Evolutionary conservation across 2,113 vertebrate species (phyloP).

Genomic region (Pterocles orientalis): DNA sequence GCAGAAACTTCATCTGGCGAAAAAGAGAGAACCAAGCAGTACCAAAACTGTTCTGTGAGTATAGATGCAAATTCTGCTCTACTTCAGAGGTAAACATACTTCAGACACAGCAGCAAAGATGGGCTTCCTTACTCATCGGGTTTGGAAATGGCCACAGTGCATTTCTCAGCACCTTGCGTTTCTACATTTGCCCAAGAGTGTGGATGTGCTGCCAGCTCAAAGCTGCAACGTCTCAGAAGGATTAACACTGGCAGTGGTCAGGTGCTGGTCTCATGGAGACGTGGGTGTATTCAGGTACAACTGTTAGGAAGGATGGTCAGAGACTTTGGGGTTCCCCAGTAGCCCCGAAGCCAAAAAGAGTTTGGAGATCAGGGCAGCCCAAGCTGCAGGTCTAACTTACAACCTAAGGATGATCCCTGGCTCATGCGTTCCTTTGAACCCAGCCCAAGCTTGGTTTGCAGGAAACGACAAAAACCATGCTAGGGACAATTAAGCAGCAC

Average conservation of each 20-base stretch:
- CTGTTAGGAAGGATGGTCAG: rapidly evolving
- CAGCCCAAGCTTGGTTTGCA: neutral
- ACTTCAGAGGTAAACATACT: rapidly evolving
- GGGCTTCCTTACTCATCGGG: neutral
- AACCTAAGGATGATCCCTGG: neutral
- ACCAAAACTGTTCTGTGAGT: neutral
- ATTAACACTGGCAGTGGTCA: neutral
- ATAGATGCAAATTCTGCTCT: neutral
- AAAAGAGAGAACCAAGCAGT: neutral
- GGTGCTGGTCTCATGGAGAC: rapidly evolving
- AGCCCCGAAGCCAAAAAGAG: neutral
- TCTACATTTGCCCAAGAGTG: rapidly evolving
- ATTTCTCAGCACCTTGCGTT: neutral
- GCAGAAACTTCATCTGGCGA: neutral
- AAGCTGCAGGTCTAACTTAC: neutral
- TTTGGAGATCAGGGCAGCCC: neutral
- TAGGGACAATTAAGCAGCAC: neutral
- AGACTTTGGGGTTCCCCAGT: rapidly evolving
- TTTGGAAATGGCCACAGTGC: neutral
- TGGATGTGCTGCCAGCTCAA: neutral
- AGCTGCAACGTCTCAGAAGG: neutral
- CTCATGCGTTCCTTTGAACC: neutral
- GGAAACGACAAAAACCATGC: neutral
- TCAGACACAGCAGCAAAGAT: neutral
- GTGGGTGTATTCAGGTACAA: neutral